Evolutionary conservation across 1,140 invertebrate genomes (phyloP).

Genomic region (Trichonephila inaurata): DNA sequence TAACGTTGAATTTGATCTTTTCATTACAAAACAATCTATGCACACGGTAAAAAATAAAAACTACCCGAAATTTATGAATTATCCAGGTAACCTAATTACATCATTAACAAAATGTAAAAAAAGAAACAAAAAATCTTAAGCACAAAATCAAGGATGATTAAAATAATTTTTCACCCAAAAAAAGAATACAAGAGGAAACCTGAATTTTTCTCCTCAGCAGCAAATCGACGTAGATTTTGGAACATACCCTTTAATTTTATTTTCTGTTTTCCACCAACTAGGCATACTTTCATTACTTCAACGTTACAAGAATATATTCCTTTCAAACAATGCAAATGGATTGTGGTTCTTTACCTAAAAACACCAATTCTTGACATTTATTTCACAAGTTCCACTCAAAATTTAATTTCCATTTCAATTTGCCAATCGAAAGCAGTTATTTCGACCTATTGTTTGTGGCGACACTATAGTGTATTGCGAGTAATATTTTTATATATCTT

Average conservation of each 20-base stretch:
- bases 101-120: neutral
- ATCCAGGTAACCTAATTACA: slow-evolving; percentile 4
- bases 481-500: neutral
- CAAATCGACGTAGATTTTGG: neutral
- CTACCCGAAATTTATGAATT: neutral
- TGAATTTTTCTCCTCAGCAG: neutral
- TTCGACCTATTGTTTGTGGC: no score
- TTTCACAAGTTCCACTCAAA: neutral
- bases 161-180: neutral
- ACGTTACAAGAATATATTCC: neutral
- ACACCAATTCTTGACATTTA: neutral
- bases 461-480: no score
- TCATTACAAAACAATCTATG: no score
- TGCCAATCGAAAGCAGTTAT: neutral
- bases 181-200: neutral
- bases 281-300: neutral
- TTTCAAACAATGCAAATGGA: neutral
- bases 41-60: neutral
- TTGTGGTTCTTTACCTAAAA: neutral
- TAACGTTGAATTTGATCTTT: no score
- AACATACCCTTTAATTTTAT: neutral
- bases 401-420: neutral
- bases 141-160: neutral
- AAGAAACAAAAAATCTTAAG: neutral
- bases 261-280: neutral